A percentile compares a stretch with the other conserved stretches of the same genome.
phyloP scores from a whole-genome alignment of 2,113 vertebrate species.

The Periophthalmodon schlosseri region DNA sequence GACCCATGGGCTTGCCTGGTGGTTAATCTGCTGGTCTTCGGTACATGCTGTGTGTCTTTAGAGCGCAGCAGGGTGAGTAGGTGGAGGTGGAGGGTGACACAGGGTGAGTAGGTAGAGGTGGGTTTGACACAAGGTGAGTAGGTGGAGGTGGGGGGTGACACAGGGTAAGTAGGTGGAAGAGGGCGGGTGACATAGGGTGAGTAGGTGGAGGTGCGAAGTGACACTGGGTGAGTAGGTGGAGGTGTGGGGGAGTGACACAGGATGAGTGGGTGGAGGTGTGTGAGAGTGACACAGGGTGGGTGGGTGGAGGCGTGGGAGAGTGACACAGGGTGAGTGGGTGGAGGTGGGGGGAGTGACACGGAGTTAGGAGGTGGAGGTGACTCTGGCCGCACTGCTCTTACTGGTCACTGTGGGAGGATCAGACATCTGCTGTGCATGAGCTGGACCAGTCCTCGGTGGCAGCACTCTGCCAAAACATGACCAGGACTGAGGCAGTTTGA shows the following conservation, averaged over 20 bases:
- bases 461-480: slow-evolving; percentile 14
- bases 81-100: slow-evolving; percentile 19
- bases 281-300: too few relatives aligned
- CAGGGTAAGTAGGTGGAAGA: too few relatives aligned
- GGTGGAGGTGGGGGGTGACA: too few relatives aligned
- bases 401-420: slow-evolving; percentile 38
- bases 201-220: too few relatives aligned
- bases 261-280: too few relatives aligned
- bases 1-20: slow-evolving; percentile 21
- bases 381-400: slow-evolving; percentile 30
- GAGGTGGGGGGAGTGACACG: slow-evolving; percentile 13
- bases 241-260: too few relatives aligned
- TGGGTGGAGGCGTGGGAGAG: too few relatives aligned
- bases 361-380: slow-evolving; percentile 10
- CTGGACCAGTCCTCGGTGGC: neutral
- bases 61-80: slow-evolving; percentile 14
- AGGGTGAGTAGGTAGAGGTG: neutral
- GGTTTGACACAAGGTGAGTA: too few relatives aligned
- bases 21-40: slow-evolving; percentile 28
- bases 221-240: too few relatives aligned
- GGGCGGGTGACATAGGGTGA: too few relatives aligned
- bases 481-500: slow-evolving; percentile 1
- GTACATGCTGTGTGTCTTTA: slow-evolving; percentile 16
- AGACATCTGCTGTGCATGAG: slow-evolving; percentile 43
- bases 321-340: neutral